Evolutionary conservation across 1,140 invertebrate genomes (phyloP).

Genomic region (Pogonomyrmex californicus): DNA sequence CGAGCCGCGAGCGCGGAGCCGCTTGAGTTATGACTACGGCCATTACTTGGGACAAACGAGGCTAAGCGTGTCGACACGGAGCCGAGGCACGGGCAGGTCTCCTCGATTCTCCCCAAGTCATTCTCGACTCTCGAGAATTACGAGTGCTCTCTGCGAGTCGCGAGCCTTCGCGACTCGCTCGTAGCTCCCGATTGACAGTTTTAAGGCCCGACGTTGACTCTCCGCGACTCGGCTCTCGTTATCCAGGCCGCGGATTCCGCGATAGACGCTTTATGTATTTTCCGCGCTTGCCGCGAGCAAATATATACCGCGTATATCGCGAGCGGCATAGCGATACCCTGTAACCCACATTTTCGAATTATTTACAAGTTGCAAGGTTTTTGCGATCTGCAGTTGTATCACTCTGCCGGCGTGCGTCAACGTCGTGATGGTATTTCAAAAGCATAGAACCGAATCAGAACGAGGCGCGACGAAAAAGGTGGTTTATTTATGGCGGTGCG

Average conservation of each 20-base stretch:
- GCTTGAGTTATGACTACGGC: constrained; percentile 80
- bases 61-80: constrained; percentile 82
- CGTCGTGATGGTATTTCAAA: constrained; percentile 22
- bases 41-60: constrained; percentile 83
- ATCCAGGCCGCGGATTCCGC: constrained; percentile 57
- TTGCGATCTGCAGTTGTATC: background rate
- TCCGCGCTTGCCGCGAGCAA: constrained; percentile 31
- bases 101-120: constrained; percentile 69
- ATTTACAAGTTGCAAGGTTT: constrained; percentile 45
- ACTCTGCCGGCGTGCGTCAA: background rate
- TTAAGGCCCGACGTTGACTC: constrained; percentile 61
- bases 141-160: constrained; percentile 39
- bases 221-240: constrained; percentile 59
- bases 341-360: constrained; percentile 65
- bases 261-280: constrained; percentile 32
- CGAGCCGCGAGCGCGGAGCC: constrained; percentile 40
- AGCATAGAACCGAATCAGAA: background rate
- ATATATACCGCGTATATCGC: constrained; percentile 5
- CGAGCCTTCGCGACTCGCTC: constrained; percentile 12
- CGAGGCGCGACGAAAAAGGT: constrained; percentile 8
- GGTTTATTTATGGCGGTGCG: constrained; percentile 9
- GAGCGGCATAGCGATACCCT: constrained; percentile 22
- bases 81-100: constrained; percentile 72
- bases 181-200: constrained; percentile 76
- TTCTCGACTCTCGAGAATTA: constrained; percentile 71